Percentiles rank a stretch among this genome's conserved stretches.
Conservation (phyloP, 2,797 vertebrate species). For the Gymnoscopelus braueri region DNA sequence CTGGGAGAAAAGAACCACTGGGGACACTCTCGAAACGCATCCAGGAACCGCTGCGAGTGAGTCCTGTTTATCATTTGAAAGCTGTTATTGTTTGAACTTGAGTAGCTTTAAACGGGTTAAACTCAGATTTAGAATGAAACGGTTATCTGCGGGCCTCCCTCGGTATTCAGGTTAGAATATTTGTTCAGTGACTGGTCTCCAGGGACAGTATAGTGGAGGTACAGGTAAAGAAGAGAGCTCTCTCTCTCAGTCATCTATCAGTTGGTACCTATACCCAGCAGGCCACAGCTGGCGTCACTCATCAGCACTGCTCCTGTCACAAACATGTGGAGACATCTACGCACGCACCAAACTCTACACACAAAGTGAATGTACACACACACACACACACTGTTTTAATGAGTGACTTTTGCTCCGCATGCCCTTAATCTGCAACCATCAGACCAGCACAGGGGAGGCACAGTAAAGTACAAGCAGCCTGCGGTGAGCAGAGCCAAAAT, state of each 20-base stretch:
- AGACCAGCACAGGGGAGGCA: slow-evolving; percentile 69
- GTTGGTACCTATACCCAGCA: slow-evolving; percentile 58
- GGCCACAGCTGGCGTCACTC: slow-evolving; percentile 64
- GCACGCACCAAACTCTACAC: slow-evolving; percentile 18
- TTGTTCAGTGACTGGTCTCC: slow-evolving; percentile 65
- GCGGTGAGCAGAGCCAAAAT: slow-evolving; percentile 72
- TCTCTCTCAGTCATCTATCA: slow-evolving; percentile 67
- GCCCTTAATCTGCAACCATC: slow-evolving; percentile 69
- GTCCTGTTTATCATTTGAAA: slow-evolving; percentile 72
- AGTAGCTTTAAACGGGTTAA: slow-evolving; percentile 75
- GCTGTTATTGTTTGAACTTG: slow-evolving; percentile 73
- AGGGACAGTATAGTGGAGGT: slow-evolving; percentile 45
- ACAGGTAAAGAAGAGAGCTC: slow-evolving; percentile 52
- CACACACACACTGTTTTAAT: slow-evolving; percentile 50
- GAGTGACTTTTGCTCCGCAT: slow-evolving; percentile 61
- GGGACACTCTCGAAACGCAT: slow-evolving; percentile 73
- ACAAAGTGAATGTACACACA: slow-evolving; percentile 42
- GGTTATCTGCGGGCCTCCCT: slow-evolving; percentile 43
- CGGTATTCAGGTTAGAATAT: slow-evolving; percentile 59
- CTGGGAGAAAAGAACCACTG: slow-evolving; percentile 69
- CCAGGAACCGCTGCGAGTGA: slow-evolving; percentile 59
- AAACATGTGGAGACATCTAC: slow-evolving; percentile 41
- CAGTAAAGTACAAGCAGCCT: slow-evolving; percentile 76
- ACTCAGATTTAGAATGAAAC: slow-evolving; percentile 73
- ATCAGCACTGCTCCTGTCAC: slow-evolving; percentile 51